These are phyloP conservation scores for Gambusia yucatana DNA, from an alignment of 2,797 vertebrate genomes.

Conservation along the genomic window DNA sequence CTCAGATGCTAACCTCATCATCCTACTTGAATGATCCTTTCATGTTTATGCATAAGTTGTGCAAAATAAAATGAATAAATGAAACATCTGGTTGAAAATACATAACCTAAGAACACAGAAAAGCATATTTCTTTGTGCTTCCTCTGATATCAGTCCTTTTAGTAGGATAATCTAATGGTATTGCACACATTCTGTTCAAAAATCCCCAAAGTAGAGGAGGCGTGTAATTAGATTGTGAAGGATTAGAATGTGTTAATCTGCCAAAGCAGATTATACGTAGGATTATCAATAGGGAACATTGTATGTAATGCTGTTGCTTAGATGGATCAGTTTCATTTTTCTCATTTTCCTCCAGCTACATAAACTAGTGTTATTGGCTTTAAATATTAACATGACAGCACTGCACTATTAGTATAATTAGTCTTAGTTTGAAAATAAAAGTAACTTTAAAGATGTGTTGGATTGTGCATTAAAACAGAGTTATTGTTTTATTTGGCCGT, in stretches of 20 bases:
- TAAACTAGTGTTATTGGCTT: not conserved
- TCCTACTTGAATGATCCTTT: not conserved
- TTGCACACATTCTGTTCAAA: not conserved
- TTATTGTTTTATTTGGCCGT: not conserved
- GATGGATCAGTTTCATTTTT: not conserved
- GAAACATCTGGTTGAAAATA: not conserved
- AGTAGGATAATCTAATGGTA: not conserved
- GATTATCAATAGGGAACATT: not conserved
- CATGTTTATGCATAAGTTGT: not conserved
- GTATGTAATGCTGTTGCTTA: not conserved
- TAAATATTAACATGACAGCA: not conserved
- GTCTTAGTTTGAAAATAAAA: not conserved
- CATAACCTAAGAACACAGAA: not conserved
- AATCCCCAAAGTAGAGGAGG: not conserved
- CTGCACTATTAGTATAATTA: not conserved
- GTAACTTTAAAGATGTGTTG: not conserved
- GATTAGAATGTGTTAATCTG: conserved; percentile 1
- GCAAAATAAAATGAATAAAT: not conserved
- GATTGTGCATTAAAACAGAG: not conserved
- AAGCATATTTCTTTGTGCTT: not conserved
- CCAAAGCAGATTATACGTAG: not conserved
- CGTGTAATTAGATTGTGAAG: not conserved
- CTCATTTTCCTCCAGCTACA: not conserved
- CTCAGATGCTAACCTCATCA: not conserved
- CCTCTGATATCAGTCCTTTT: not conserved